A percentile compares a stretch with the other conserved stretches of the same genome.
These are phyloP conservation scores for Proteles cristata DNA, from an alignment of 2,113 vertebrate species.

Conservation along the genomic window DNA sequence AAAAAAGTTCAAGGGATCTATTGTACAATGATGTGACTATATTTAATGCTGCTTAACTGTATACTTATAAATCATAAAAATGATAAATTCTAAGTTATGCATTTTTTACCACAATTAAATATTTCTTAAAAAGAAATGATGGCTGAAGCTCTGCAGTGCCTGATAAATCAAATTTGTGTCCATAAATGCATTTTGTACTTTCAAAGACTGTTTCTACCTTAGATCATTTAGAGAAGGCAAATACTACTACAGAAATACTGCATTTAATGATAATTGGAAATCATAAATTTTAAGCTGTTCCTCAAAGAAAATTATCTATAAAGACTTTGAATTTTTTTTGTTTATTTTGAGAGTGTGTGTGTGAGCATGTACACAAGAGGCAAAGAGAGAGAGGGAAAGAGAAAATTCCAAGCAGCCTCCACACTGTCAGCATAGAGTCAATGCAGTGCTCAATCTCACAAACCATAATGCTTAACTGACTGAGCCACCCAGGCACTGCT, in stretches of 20 bases:
- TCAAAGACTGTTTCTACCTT: background rate
- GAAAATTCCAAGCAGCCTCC: too few species aligned
- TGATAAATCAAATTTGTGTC: background rate
- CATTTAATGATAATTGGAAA: background rate
- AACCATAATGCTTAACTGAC: too few species aligned
- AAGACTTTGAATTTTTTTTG: background rate
- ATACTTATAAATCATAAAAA: background rate
- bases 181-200: background rate
- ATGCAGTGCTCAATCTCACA: too few species aligned
- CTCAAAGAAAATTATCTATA: background rate
- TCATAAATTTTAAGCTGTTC: background rate
- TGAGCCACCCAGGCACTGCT: too few species aligned
- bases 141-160: background rate
- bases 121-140: background rate
- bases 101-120: background rate
- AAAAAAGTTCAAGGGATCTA: background rate
- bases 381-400: too few species aligned
- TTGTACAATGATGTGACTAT: background rate
- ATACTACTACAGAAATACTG: background rate
- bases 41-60: background rate
- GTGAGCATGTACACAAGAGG: too few species aligned
- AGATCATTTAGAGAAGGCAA: background rate
- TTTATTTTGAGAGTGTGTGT: too few species aligned
- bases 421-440: too few species aligned
- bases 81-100: background rate